A percentile compares a stretch with the other conserved stretches of the same genome.
Conservation (phyloP, 2,888 invertebrate species). For the Eutolmus rufibarbis region DNA sequence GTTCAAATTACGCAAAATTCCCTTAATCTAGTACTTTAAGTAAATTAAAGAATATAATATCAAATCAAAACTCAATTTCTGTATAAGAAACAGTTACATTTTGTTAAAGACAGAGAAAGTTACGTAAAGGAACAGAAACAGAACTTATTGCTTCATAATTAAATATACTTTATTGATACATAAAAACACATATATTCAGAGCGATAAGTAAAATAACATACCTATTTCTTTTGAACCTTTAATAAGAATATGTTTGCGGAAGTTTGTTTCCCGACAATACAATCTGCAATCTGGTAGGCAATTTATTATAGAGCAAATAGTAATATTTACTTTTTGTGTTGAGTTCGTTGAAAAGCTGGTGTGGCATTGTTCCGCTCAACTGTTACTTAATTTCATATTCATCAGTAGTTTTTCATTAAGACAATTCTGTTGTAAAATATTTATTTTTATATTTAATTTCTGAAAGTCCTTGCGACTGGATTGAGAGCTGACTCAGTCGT, state of each 20-base stretch:
- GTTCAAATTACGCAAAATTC: conserved; percentile 7
- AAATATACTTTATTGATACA: background rate
- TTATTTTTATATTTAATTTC: conserved; percentile 3
- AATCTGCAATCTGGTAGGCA: background rate
- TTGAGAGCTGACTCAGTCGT: background rate
- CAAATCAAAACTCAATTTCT: background rate
- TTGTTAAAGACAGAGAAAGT: background rate
- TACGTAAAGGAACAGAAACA: background rate
- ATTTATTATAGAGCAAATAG: background rate
- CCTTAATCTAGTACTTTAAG: background rate
- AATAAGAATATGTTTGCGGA: background rate
- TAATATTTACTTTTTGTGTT: background rate
- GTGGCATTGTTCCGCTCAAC: background rate
- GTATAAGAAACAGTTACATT: background rate
- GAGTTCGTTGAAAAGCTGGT: background rate
- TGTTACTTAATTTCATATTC: conserved; percentile 6
- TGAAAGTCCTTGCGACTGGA: background rate
- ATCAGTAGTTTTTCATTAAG: background rate
- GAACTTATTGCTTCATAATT: background rate
- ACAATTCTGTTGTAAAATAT: conserved; percentile 4
- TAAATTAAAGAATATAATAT: background rate
- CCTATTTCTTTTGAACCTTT: background rate
- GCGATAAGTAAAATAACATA: background rate
- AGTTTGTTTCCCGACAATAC: background rate
- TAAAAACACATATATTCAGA: background rate